Conservation (phyloP, 2,797 vertebrate species). For the Hozukius guyotensis region DNA sequence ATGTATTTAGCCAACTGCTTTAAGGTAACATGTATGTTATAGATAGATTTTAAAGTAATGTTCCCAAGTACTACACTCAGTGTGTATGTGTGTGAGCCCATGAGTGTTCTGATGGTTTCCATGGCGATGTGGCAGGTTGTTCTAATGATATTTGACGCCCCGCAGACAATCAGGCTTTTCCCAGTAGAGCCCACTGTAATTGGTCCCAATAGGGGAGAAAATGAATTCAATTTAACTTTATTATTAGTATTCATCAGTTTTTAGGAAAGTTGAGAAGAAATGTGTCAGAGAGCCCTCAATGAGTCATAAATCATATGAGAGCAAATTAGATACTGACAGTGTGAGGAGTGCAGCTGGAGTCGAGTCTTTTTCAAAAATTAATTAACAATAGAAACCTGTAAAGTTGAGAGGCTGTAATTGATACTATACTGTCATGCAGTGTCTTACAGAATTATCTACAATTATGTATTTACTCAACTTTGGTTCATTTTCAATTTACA, state of each 20-base stretch:
- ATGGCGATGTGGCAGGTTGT: constrained; percentile 42
- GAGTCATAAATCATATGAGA: constrained; percentile 66
- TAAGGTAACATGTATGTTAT: not conserved
- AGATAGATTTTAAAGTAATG: not conserved
- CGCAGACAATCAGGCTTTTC: constrained; percentile 55
- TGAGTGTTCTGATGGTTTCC: constrained; percentile 43
- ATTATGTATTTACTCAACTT: not conserved
- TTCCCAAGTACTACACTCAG: not conserved
- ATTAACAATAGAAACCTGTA: constrained; percentile 58
- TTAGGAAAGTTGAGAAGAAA: constrained; percentile 54
- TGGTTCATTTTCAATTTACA: not conserved
- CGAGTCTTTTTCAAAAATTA: constrained; percentile 48
- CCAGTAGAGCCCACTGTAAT: constrained; percentile 61
- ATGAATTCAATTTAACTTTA: constrained; percentile 75
- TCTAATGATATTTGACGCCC: constrained; percentile 64
- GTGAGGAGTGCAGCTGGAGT: constrained; percentile 48
- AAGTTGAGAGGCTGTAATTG: constrained; percentile 29
- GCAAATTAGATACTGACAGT: constrained; percentile 57
- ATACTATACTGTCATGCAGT: constrained; percentile 9
- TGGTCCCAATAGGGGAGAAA: constrained; percentile 70
- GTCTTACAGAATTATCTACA: not conserved
- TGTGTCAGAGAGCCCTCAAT: constrained; percentile 53
- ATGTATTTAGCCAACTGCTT: not conserved
- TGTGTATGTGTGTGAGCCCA: not conserved
- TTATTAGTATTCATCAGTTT: constrained; percentile 71